Evolutionary conservation across 2,888 invertebrate genomes (phyloP), one percentile per base, ranked within the genome.

Genomic region (Erebia palarica): DNA sequence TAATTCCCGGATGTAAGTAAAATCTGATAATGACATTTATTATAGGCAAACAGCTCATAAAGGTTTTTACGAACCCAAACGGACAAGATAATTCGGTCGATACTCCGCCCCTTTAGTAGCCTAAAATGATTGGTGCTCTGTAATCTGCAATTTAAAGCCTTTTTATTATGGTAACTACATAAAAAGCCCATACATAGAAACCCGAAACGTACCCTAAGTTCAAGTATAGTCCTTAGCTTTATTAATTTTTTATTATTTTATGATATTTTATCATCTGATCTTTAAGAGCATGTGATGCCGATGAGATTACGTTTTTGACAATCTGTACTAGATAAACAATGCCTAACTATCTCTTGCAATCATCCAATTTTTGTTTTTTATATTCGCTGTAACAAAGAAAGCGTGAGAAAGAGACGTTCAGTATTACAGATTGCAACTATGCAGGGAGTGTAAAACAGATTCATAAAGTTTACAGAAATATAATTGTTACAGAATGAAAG

Each of bases 291-390:
- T 65, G 57, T 65, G 69, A 69, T 69, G 16, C 42, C 16, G 65
- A 65, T 65, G 69, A 69, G 69, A 64, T 69, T 59, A 69, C 36
- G 27, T 18, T 65, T 51, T 65, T 49, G 63, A 49, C 36, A 64
- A 64, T 21, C 27, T 63, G 14, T 65, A 60, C 36, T 27, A 27
- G 51, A 60, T 53, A 60, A 60, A 55, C 7, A 57, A 57, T 57
- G 13, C 10, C 21, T 10, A 21, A 18, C 11, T 0, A 11, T 57
- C 13, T 16, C 47, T 18, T 47, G 49, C 13, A 27, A n/a, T 60
- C 49, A 49, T 63, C 13, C 47, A 21, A 36, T 36, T 36, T 9
- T 42, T 42, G 14, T 5, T 53, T 53, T 53, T 53, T 18, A 27
- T 58, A 21, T 58, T 57, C 13, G 18, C 21, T 18, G 21, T 57